Evolutionary conservation across 2,797 vertebrate genomes (phyloP).

Genomic region (Intellagama lesueurii): DNA sequence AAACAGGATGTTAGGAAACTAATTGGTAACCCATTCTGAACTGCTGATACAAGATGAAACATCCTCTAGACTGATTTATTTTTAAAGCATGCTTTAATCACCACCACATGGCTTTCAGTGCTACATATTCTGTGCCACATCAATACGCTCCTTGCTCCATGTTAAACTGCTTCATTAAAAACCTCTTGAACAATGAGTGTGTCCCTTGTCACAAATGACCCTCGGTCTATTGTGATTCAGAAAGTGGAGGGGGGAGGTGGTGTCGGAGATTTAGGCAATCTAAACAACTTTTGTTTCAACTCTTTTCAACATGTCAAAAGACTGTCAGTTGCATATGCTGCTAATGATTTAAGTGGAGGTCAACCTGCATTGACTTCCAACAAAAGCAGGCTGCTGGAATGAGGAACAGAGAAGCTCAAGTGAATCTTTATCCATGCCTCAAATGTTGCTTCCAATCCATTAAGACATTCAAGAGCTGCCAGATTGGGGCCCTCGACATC

Average conservation of each 20-base stretch:
- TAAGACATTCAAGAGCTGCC: constrained; percentile 77
- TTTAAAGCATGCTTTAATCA: constrained; percentile 75
- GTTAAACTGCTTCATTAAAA: constrained; percentile 71
- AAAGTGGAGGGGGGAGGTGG: constrained; percentile 44
- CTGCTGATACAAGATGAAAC: constrained; percentile 75
- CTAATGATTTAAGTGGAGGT: constrained; percentile 81
- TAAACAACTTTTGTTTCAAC: constrained; percentile 45
- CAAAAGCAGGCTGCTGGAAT: constrained; percentile 77
- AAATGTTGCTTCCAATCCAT: constrained; percentile 69
- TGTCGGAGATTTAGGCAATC: constrained; percentile 45
- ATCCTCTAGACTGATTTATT: constrained; percentile 68
- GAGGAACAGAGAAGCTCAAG: constrained; percentile 78
- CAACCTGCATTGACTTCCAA: constrained; percentile 80
- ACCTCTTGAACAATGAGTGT: constrained; percentile 66
- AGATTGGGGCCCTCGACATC: constrained; percentile 72
- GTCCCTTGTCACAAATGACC: constrained; percentile 64
- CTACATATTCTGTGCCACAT: constrained; percentile 66
- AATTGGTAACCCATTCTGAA: constrained; percentile 76
- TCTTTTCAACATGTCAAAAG: constrained; percentile 21
- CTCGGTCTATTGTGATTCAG: constrained; percentile 59
- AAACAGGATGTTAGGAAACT: constrained; percentile 70
- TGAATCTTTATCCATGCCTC: constrained; percentile 66
- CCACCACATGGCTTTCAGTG: constrained; percentile 72
- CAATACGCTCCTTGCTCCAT: constrained; percentile 63
- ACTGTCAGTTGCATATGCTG: constrained; percentile 26